Evolutionary conservation across 2,888 invertebrate species (phyloP).

Genomic region (Unio pictorum): DNA sequence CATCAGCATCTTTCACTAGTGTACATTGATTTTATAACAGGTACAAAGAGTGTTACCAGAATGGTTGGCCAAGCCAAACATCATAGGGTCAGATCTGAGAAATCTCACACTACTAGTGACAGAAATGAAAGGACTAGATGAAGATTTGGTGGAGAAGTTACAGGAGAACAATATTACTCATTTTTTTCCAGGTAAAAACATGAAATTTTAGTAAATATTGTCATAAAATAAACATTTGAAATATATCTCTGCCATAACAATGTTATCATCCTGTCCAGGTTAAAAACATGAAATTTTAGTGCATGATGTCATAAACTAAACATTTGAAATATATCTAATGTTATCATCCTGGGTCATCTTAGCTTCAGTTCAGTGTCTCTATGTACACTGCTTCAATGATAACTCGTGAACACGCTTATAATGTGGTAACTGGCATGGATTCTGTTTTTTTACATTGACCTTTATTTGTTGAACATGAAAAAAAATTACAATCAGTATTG

Average conservation of each 20-base stretch:
- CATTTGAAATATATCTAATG: too few relatives aligned
- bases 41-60: constrained; percentile 86
- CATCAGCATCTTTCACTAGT: background rate
- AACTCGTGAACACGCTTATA: too few relatives aligned
- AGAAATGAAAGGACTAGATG: constrained; percentile 78
- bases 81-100: constrained; percentile 83
- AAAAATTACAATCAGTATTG: too few relatives aligned
- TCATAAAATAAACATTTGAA: too few relatives aligned
- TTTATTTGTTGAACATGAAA: too few relatives aligned
- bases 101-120: constrained; percentile 74
- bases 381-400: too few relatives aligned
- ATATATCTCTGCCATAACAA: constrained; percentile 70
- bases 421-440: too few relatives aligned
- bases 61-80: constrained; percentile 87
- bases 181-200: constrained; percentile 80
- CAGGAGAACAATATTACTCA: constrained; percentile 81
- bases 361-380: too few relatives aligned
- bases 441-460: too few relatives aligned
- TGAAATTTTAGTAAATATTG: too few relatives aligned
- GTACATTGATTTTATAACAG: constrained; percentile 38
- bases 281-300: constrained; percentile 27
- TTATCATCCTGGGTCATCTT: too few relatives aligned
- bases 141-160: constrained; percentile 78
- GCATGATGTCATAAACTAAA: too few relatives aligned
- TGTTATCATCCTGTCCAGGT: constrained; percentile 74